Conservation (phyloP, 2,113 vertebrate species). For the Epinephelus cyanopodus region DNA sequence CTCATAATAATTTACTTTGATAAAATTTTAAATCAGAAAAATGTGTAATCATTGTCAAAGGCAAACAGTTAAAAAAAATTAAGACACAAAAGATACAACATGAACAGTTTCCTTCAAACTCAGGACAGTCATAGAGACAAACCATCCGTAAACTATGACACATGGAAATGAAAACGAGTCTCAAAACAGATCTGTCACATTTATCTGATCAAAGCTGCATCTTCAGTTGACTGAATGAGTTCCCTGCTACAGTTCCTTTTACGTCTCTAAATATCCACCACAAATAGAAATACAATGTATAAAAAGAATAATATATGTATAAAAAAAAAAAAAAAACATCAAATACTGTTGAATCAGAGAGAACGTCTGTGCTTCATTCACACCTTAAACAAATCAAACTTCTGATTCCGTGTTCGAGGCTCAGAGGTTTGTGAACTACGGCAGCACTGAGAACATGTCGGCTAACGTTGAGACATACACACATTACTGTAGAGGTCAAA, state of each 20-base stretch:
- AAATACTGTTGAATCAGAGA: constrained; percentile 23
- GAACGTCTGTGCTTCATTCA: background rate
- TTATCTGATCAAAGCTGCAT: constrained; percentile 21
- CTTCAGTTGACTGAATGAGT: background rate
- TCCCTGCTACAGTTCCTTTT: background rate
- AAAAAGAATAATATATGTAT: constrained; percentile 40
- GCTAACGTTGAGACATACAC: background rate
- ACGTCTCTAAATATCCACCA: constrained; percentile 11
- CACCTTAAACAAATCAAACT: background rate
- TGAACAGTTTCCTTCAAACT: constrained; percentile 25
- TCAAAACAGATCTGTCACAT: constrained; percentile 7
- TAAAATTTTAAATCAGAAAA: constrained; percentile 23
- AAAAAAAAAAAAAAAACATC: constrained; percentile 25
- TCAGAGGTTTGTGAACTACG: background rate
- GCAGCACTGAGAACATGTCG: background rate
- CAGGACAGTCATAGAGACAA: constrained; percentile 1
- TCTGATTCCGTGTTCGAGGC: background rate
- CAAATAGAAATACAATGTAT: constrained; percentile 30
- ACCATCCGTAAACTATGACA: background rate
- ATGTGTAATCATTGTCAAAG: constrained; percentile 53
- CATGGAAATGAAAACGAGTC: constrained; percentile 8
- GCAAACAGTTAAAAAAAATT: constrained; percentile 56
- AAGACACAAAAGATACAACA: constrained; percentile 63
- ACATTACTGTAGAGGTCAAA: background rate
- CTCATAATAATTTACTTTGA: constrained; percentile 41